These are phyloP conservation scores for Plectrocnemia conspersa DNA, from an alignment of 1,140 invertebrate species.

Conservation along the genomic window DNA sequence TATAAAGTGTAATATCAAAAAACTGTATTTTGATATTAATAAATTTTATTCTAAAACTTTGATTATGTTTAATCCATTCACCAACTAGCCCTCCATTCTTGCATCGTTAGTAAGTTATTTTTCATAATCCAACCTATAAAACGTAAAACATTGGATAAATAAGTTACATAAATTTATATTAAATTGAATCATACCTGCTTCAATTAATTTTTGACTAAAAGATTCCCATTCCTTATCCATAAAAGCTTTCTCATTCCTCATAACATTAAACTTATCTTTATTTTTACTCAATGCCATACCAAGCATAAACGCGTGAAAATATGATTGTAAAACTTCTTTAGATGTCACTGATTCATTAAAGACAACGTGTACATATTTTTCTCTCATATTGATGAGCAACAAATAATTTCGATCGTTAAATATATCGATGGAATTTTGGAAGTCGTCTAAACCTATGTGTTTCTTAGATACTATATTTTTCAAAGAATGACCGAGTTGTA, in stretches of 20 bases:
- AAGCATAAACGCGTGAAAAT: constrained; percentile 52
- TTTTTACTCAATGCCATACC: constrained; percentile 40
- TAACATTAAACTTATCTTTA: constrained; percentile 28
- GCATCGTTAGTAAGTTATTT: constrained; percentile 17
- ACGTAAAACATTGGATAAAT: neutral
- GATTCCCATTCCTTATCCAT: neutral
- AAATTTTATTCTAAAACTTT: no score
- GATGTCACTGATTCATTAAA: constrained; percentile 44
- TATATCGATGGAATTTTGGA: constrained; percentile 41
- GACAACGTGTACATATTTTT: constrained; percentile 48
- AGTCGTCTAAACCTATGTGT: constrained; percentile 37
- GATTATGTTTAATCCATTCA: no score
- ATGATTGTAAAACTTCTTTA: constrained; percentile 53
- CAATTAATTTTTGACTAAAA: neutral
- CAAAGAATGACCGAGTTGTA: constrained; percentile 53
- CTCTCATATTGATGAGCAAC: constrained; percentile 44
- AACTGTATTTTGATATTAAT: no score
- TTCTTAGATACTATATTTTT: constrained; percentile 38
- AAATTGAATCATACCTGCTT: neutral
- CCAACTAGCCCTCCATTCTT: constrained; percentile 25
- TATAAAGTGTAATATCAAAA: no score
- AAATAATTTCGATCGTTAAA: constrained; percentile 49
- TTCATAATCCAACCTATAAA: constrained; percentile 24
- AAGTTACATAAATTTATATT: neutral
- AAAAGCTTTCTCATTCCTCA: neutral